Conservation (phyloP, 1,140 invertebrate species). For the Chymomyza costata region DNA sequence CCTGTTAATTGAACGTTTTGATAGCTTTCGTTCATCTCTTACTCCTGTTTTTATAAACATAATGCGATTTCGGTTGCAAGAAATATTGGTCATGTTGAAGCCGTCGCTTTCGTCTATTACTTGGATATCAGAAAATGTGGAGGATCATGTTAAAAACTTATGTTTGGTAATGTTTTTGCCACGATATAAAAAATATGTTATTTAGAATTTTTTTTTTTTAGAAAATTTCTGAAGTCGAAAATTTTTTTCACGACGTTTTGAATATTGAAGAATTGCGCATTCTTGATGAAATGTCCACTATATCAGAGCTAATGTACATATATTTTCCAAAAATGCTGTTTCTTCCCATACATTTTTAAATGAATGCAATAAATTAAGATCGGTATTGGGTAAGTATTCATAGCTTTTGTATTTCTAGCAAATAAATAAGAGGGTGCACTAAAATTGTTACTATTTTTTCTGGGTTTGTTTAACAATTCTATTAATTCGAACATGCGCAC, state of each 20-base stretch:
- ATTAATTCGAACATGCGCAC: too few relatives aligned
- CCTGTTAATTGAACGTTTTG: slow-evolving; percentile 33
- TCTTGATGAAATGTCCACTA: slow-evolving; percentile 33
- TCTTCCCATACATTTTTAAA: slow-evolving; percentile 81
- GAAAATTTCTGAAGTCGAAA: slow-evolving; percentile 49
- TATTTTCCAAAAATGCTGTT: slow-evolving; percentile 82
- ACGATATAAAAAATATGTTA: slow-evolving; percentile 1
- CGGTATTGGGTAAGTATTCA: slow-evolving; percentile 75
- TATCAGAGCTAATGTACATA: slow-evolving; percentile 79
- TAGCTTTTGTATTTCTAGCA: too few relatives aligned
- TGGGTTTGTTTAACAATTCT: too few relatives aligned
- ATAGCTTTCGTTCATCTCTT: slow-evolving; percentile 36
- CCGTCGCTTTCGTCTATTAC: slow-evolving; percentile 86
- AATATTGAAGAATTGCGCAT: slow-evolving; percentile 75
- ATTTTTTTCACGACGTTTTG: slow-evolving; percentile 75
- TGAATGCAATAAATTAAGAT: slow-evolving; percentile 78
- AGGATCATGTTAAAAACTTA: slow-evolving; percentile 83
- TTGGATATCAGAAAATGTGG: slow-evolving; percentile 86
- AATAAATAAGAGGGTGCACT: too few relatives aligned
- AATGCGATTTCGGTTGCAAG: slow-evolving; percentile 79
- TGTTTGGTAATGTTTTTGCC: slow-evolving; percentile 46
- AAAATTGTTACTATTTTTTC: too few relatives aligned
- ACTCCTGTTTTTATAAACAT: slow-evolving; percentile 53
- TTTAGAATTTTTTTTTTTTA: slow-evolving; percentile 17
- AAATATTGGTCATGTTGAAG: slow-evolving; percentile 83